phyloP scores from a whole-genome alignment of 2,113 vertebrate species.

The Edolisoma coerulescens region DNA sequence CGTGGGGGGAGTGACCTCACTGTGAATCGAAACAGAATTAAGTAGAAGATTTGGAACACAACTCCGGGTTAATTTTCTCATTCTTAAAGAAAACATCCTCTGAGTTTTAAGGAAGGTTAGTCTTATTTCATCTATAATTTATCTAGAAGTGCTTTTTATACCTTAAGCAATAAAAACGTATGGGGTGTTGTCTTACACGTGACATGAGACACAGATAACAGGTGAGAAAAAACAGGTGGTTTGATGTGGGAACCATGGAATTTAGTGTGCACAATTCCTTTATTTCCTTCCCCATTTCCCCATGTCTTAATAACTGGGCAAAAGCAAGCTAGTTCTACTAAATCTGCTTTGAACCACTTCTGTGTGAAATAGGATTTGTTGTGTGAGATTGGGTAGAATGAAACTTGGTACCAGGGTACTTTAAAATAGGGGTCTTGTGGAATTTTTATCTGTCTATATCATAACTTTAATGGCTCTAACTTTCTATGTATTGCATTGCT shows the following conservation, averaged over 20 bases:
- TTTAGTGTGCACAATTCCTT: background rate
- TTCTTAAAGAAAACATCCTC: background rate
- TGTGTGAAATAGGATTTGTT: background rate
- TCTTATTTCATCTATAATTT: background rate
- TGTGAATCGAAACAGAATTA: constrained; percentile 25
- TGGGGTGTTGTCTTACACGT: background rate
- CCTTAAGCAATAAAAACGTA: background rate
- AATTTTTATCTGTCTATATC: background rate
- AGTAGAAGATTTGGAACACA: background rate
- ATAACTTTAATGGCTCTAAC: background rate
- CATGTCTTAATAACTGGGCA: background rate
- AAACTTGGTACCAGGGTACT: background rate
- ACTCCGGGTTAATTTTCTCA: background rate
- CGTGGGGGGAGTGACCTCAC: constrained; percentile 1
- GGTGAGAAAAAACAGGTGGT: background rate
- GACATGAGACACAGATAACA: background rate
- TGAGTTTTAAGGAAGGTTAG: background rate
- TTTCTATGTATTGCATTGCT: background rate
- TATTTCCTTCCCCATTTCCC: background rate
- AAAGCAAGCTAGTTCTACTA: background rate
- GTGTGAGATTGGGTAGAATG: background rate
- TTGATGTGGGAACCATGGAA: background rate
- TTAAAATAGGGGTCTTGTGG: background rate
- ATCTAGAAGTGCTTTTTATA: background rate
- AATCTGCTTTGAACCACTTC: background rate